A percentile compares a stretch with the other conserved stretches of the same genome.
These are phyloP conservation scores for Etheostoma perlongum DNA, from an alignment of 2,797 vertebrate species.

Conservation along the genomic window DNA sequence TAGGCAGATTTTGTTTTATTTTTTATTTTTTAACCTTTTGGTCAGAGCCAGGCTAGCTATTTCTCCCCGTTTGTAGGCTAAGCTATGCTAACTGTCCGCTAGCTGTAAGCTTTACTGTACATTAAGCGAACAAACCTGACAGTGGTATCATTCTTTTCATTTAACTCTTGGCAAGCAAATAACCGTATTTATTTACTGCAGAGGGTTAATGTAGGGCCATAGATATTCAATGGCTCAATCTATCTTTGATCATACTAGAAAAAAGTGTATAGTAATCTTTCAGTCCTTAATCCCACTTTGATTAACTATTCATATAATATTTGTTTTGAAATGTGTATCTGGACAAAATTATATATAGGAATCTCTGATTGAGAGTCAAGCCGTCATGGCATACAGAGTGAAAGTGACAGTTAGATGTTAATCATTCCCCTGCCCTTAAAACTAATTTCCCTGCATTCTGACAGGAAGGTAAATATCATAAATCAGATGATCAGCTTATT, in stretches of 20 bases:
- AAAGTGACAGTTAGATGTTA: constrained; percentile 31
- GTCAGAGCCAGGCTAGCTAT: not conserved
- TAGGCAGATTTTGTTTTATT: not conserved
- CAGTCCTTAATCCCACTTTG: constrained; percentile 8
- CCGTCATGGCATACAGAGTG: not conserved
- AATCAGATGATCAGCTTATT: constrained; percentile 38
- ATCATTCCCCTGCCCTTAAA: constrained; percentile 18
- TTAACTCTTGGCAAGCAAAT: not conserved
- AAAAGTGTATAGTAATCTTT: not conserved
- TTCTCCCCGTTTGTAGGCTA: not conserved
- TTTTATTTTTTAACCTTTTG: not conserved
- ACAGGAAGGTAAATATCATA: constrained; percentile 1
- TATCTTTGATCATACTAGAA: not conserved
- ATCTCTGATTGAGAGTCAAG: not conserved
- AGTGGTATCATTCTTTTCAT: constrained; percentile 6
- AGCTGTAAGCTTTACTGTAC: not conserved
- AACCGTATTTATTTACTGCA: not conserved
- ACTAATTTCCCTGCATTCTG: constrained; percentile 1
- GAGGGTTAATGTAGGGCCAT: not conserved
- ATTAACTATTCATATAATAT: not conserved
- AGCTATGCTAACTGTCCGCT: not conserved
- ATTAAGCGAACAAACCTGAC: not conserved
- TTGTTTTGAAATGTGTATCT: constrained; percentile 6
- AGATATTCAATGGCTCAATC: not conserved
- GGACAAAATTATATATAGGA: constrained; percentile 3